Conservation (phyloP, 2,888 invertebrate species). For the Eristalis pertinax region DNA sequence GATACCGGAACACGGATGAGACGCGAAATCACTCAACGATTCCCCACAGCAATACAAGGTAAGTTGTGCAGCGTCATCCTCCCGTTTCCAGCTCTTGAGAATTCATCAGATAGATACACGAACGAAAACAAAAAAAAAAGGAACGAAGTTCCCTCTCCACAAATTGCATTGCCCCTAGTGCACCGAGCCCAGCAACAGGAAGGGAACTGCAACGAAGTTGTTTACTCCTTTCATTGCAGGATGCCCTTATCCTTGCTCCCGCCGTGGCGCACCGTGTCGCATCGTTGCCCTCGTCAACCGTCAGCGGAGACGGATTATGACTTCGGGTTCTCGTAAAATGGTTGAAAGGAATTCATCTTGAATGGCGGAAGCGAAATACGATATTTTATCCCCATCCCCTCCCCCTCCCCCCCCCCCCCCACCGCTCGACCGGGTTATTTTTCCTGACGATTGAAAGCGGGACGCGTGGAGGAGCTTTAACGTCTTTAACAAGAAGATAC, state of each 20-base stretch:
- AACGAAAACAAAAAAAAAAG: not conserved
- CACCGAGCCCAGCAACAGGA: not conserved
- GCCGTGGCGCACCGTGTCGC: not conserved
- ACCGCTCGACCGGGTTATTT: not conserved
- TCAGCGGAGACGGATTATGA: conserved; percentile 1
- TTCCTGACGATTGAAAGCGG: not conserved
- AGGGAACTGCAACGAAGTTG: not conserved
- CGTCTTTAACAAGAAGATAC: conserved; percentile 10
- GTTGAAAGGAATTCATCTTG: conserved; percentile 19
- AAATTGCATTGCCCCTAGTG: not conserved
- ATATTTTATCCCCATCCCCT: not conserved
- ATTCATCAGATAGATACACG: not conserved
- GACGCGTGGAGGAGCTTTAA: conserved; percentile 9
- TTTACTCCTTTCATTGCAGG: not conserved
- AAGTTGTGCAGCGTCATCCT: conserved; percentile 59
- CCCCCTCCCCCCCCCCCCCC: too few species aligned
- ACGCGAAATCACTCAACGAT: conserved; percentile 72
- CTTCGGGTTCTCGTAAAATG: not conserved
- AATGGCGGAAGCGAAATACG: conserved; percentile 10
- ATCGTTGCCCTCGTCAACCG: not conserved
- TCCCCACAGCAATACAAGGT: conserved; percentile 76
- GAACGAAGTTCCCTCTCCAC: not conserved
- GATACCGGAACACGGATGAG: conserved; percentile 73
- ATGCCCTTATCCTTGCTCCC: not conserved
- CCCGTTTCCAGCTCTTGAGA: not conserved